These are phyloP conservation scores for Chrysotoxum bicinctum DNA, from an alignment of 2,888 invertebrate species.

Conservation along the genomic window DNA sequence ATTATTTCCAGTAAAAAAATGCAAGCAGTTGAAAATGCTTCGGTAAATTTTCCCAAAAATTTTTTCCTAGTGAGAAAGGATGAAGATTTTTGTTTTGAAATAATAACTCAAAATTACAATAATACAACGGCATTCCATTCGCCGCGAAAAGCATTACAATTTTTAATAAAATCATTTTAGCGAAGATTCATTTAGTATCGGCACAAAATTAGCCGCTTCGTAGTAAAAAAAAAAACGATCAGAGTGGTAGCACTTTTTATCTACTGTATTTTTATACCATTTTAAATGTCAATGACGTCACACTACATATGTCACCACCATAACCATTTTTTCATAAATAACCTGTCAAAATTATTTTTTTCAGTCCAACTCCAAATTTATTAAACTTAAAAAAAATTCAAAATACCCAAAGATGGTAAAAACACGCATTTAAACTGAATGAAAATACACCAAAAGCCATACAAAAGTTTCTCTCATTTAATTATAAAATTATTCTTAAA, in stretches of 20 bases:
- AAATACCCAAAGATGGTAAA: neutral
- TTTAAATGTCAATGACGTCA: neutral
- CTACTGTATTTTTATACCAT: neutral
- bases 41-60: no score
- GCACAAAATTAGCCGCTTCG: no score
- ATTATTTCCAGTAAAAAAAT: no score
- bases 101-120: no score
- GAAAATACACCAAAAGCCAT: neutral
- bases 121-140: no score
- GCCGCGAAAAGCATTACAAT: no score
- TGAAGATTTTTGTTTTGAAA: no score
- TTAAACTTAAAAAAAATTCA: neutral
- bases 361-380: neutral
- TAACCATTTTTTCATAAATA: neutral
- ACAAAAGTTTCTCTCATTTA: neutral
- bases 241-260: neutral
- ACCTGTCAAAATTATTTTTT: conserved; percentile 14
- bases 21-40: no score
- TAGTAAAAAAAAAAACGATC: no score
- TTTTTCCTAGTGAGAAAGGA: no score
- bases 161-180: no score
- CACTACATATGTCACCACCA: neutral
- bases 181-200: no score
- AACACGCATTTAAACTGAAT: neutral
- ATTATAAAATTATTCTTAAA: neutral